phyloP scores from a whole-genome alignment of 2,797 vertebrate genomes.

The Scyliorhinus canicula region DNA sequence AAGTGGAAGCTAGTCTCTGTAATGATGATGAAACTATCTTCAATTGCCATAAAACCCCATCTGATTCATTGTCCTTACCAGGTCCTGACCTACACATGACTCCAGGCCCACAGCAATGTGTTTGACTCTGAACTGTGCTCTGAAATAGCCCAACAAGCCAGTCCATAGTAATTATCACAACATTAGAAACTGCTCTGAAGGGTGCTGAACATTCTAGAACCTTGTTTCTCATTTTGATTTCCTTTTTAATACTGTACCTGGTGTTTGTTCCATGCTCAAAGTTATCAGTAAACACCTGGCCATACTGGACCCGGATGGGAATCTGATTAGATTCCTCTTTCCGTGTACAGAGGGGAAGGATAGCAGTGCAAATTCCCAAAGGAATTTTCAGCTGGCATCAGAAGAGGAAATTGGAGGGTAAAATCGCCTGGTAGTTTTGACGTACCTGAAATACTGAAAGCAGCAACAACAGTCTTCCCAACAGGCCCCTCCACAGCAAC shows the following conservation, averaged over 20 bases:
- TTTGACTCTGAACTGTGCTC: no score
- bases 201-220: conserved; percentile 9
- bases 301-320: neutral
- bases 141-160: no score
- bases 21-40: no score
- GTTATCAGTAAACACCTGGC: conserved; percentile 44
- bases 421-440: neutral
- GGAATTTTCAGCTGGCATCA: neutral
- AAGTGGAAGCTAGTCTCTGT: no score
- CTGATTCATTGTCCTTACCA: no score
- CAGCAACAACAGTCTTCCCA: conserved; percentile 61
- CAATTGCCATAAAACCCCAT: no score
- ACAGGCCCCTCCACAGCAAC: conserved; percentile 55
- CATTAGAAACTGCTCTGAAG: conserved; percentile 6
- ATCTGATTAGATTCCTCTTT: neutral
- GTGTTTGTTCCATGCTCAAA: conserved; percentile 63
- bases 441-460: neutral
- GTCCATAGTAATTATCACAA: neutral
- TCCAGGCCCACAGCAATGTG: no score
- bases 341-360: neutral
- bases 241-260: conserved; percentile 46
- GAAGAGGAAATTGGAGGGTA: neutral
- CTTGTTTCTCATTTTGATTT: neutral
- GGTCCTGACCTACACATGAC: no score
- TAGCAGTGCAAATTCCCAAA: neutral